Evolutionary conservation across 2,113 vertebrate genomes (phyloP).

Genomic region (Motacilla tschutschensis): DNA sequence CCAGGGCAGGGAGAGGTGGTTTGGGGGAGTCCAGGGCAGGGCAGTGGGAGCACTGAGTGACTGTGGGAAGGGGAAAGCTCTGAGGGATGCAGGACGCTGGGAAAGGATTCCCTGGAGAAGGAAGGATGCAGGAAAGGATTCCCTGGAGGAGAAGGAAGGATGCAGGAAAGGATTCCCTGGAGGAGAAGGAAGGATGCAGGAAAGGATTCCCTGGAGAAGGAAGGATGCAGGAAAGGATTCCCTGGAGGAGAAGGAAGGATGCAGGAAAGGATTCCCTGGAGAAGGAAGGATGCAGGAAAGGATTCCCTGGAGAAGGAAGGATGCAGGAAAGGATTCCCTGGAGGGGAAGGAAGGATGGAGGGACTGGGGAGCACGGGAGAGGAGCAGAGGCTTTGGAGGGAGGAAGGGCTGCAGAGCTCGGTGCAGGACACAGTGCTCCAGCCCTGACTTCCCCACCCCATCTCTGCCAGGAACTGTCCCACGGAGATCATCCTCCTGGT

Average conservation of each 20-base stretch:
- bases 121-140: no score
- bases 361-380: not conserved
- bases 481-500: conserved; percentile 89
- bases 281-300: no score
- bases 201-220: no score
- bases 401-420: not conserved
- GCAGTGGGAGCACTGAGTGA: not conserved
- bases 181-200: no score
- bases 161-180: no score
- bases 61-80: not conserved
- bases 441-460: not conserved
- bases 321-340: not conserved
- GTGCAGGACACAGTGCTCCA: accelerated
- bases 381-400: not conserved
- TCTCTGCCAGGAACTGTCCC: conserved; percentile 80
- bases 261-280: no score
- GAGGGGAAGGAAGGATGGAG: not conserved
- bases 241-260: no score
- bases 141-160: no score
- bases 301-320: not conserved
- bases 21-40: not conserved
- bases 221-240: no score
- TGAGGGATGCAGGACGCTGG: not conserved
- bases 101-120: not conserved
- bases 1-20: not conserved